Conservation (phyloP, 2,113 vertebrate species). For the Holacanthus passer region DNA sequence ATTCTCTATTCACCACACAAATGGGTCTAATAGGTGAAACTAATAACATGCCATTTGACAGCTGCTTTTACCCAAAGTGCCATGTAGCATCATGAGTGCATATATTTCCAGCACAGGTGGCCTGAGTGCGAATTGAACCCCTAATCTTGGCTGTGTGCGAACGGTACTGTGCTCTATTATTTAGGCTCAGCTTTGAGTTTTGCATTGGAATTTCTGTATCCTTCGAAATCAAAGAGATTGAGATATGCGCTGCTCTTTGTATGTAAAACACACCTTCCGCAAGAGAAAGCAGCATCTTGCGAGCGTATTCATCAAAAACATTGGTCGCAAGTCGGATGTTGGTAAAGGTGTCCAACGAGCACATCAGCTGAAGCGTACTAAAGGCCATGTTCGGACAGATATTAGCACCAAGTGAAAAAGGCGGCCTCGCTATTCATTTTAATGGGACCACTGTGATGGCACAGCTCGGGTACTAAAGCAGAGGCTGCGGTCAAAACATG, state of each 20-base stretch:
- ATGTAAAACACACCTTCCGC: background rate
- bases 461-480: background rate
- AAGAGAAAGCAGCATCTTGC: background rate
- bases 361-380: background rate
- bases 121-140: constrained; percentile 17
- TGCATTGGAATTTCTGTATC: background rate
- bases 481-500: background rate
- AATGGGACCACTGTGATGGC: background rate
- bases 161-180: background rate
- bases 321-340: background rate
- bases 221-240: background rate
- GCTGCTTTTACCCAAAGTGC: constrained; percentile 56
- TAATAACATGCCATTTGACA: constrained; percentile 39
- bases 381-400: background rate
- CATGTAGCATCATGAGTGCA: constrained; percentile 13
- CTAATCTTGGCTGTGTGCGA: constrained; percentile 15
- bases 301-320: background rate
- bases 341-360: background rate
- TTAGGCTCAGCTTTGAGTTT: background rate
- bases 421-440: background rate
- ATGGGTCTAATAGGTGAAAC: constrained; percentile 43
- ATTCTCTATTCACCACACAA: constrained; percentile 38
- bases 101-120: constrained; percentile 35
- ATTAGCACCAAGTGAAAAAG: background rate
- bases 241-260: background rate